These are phyloP conservation scores for Syngnathus scovelli DNA, from an alignment of 2,113 vertebrate genomes.

Conservation along the genomic window DNA sequence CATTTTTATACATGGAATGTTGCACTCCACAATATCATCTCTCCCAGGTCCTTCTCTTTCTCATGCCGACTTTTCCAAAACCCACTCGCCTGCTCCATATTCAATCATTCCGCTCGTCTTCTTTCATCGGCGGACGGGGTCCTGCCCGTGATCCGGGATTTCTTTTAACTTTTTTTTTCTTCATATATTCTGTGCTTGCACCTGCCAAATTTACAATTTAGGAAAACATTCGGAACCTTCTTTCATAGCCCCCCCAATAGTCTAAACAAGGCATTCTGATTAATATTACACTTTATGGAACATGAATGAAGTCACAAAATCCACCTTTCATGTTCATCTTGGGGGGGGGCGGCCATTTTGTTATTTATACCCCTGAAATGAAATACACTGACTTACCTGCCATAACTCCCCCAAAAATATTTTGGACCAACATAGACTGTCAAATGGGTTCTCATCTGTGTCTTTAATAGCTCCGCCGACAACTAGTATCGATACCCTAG, in stretches of 20 bases:
- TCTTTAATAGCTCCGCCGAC: neutral
- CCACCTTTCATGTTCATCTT: too few species aligned
- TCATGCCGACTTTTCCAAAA: neutral
- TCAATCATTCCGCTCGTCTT: neutral
- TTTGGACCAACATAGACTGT: neutral
- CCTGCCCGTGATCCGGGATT: neutral
- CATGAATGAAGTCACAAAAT: too few species aligned
- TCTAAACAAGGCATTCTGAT: too few species aligned
- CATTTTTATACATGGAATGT: slow-evolving; percentile 30
- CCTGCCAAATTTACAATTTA: neutral
- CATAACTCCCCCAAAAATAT: neutral
- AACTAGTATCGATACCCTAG: neutral
- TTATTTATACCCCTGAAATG: too few species aligned
- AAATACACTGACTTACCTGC: too few species aligned
- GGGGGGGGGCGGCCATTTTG: too few species aligned
- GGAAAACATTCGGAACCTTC: neutral
- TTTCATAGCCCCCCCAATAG: neutral
- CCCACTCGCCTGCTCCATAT: neutral
- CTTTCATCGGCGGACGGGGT: neutral
- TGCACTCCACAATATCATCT: neutral
- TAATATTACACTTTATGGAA: too few species aligned
- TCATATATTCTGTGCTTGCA: neutral
- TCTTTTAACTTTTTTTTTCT: neutral
- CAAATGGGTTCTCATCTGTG: neutral
- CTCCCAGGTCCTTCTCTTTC: neutral